These are phyloP conservation scores for Macrotus californicus DNA, from an alignment of 2,113 vertebrate species.

Conservation along the genomic window DNA sequence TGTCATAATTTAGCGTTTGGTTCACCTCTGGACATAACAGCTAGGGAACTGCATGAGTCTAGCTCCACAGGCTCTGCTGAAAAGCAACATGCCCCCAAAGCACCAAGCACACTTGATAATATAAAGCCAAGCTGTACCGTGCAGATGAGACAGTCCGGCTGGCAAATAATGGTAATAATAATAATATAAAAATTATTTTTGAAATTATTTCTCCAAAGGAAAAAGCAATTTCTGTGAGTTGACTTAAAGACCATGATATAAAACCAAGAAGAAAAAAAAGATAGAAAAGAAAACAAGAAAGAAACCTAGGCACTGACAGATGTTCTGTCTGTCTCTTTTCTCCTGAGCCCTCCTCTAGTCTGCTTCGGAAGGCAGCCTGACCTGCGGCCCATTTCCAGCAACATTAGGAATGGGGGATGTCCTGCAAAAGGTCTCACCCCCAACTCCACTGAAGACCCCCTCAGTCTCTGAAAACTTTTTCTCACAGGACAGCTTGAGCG, in stretches of 20 bases:
- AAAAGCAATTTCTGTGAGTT: not conserved
- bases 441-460: not conserved
- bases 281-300: not conserved
- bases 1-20: not conserved
- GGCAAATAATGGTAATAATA: not conserved
- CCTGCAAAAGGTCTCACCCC: not conserved
- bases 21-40: not conserved
- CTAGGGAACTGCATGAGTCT: not conserved
- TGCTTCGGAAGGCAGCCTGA: not conserved
- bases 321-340: not conserved
- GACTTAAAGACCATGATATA: not conserved
- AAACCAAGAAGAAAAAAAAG: not conserved
- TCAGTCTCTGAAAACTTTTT: conserved; percentile 25
- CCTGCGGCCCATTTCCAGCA: not conserved
- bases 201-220: not conserved
- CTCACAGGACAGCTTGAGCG: conserved; percentile 50
- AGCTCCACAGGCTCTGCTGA: not conserved
- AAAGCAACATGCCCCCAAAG: not conserved
- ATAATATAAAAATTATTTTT: not conserved
- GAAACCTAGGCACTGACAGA: not conserved
- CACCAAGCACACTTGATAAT: not conserved
- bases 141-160: not conserved
- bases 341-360: not conserved
- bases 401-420: not conserved
- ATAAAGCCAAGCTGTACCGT: not conserved